These are phyloP conservation scores for Melanostoma scalare DNA, from an alignment of 2,888 invertebrate genomes.

Conservation along the genomic window DNA sequence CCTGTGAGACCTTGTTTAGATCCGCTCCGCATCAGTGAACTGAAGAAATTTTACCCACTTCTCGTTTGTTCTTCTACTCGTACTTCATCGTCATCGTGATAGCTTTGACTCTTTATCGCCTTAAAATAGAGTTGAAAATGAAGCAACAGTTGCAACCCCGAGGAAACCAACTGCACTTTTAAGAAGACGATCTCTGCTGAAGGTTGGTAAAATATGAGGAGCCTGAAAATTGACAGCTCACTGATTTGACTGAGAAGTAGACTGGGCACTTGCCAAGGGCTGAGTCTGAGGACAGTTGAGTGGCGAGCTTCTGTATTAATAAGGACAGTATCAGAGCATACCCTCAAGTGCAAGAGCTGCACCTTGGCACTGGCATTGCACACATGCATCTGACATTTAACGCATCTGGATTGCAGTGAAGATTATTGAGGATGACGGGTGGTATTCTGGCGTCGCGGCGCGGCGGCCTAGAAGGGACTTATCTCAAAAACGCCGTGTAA, in stretches of 20 bases:
- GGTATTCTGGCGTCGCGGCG: constrained; percentile 36
- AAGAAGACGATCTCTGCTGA: constrained; percentile 23
- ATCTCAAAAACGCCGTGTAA: constrained; percentile 63
- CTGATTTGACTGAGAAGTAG: constrained; percentile 63
- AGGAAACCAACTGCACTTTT: constrained; percentile 11
- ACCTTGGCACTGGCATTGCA: constrained; percentile 39
- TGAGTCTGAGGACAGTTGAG: constrained; percentile 45
- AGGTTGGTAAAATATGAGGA: constrained; percentile 17
- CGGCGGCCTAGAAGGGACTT: constrained; percentile 28
- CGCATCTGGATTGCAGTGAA: constrained; percentile 63
- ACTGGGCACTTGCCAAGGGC: background rate
- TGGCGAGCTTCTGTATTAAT: constrained; percentile 62
- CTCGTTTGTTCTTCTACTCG: constrained; percentile 45
- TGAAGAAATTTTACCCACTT: constrained; percentile 31
- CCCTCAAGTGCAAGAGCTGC: constrained; percentile 5
- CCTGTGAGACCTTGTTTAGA: constrained; percentile 68
- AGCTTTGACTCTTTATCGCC: background rate
- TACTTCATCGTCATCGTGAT: constrained; percentile 38
- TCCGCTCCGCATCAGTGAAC: constrained; percentile 57
- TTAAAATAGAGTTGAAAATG: background rate
- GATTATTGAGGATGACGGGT: constrained; percentile 68
- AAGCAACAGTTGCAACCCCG: constrained; percentile 4
- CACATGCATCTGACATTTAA: constrained; percentile 62
- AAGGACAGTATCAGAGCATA: constrained; percentile 51
- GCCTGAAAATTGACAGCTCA: constrained; percentile 68